Evolutionary conservation across 2,113 vertebrate genomes (phyloP), one percentile per base, ranked within the genome.

Genomic region (Plecturocebus donacophilus): DNA sequence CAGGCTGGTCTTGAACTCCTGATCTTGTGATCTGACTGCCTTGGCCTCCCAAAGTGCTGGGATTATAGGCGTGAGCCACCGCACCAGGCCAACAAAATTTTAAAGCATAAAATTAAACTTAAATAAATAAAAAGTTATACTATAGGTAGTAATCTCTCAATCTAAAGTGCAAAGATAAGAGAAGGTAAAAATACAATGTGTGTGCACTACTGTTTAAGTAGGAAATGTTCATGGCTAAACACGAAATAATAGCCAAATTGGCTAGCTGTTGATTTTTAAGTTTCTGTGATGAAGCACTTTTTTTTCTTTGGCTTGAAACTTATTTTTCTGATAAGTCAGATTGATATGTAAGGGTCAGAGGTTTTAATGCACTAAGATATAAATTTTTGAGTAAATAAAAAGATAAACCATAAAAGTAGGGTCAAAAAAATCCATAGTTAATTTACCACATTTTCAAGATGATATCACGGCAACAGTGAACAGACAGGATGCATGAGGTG

Each of bases 71-170:
- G 16, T 52, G 52, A 52, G 52, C 52, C 16, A 52, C 52, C 16
- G 1, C 16, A 52, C 52, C 16, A 17, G 52, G 5, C 52, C 52
- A 52, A 83, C 30, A 83, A 47, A 83, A 21, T 80, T 58, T 47
- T 23, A 35, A 91, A 56, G 35, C 30, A 27, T 45, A 80, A 56
- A 49, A 84, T 35, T 45, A 85, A 91, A 54, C 25, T 87, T 87
- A 91, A 90, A 71, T 77, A 77, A 30, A 71, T 54, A 56, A 92
- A 94, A 84, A 81, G 68, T 91, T 94, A 40, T 30, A 47, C 32
- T 89, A 25, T 45, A 70, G 7, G 5, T 23, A 80, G 5, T 27
- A 73, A 49, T 64, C 76, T 87, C 30, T 90, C 38, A 54, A 42
- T n/a, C 1, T 81, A n/a, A 94, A 85, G 30, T 30, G 61, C 87